phyloP scores from a whole-genome alignment of 1,140 invertebrate genomes.

The Psilanteris sp. region DNA sequence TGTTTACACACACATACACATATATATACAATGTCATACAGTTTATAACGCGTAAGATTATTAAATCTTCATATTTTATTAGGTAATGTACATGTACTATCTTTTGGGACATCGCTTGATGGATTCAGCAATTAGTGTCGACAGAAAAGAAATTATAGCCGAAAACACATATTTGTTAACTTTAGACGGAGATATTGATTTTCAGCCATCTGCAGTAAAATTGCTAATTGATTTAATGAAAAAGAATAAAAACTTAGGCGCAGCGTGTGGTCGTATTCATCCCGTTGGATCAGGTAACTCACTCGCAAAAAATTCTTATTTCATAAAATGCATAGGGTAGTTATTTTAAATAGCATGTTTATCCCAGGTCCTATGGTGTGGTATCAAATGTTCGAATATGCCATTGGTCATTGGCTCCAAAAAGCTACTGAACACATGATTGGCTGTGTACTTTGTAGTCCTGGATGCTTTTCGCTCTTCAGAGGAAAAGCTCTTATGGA shows the following conservation, averaged over 20 bases:
- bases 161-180: conserved; percentile 98
- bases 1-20: too few species aligned
- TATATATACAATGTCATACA: too few species aligned
- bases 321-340: too few species aligned
- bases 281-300: conserved; percentile 93
- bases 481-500: conserved; percentile 98
- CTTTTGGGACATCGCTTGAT: conserved; percentile 95
- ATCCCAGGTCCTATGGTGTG: conserved; percentile 95
- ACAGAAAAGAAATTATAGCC: conserved; percentile 95
- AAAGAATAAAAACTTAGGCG: conserved; percentile 98
- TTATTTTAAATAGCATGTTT: too few species aligned
- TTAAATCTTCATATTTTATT: too few species aligned
- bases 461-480: conserved; percentile 99
- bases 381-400: conserved; percentile 99
- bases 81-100: conserved; percentile 99
- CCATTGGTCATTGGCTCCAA: conserved; percentile 99
- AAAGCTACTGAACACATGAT: conserved; percentile 99
- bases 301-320: too few species aligned
- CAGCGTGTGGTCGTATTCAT: conserved; percentile 98
- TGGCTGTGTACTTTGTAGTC: conserved; percentile 98
- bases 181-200: conserved; percentile 98
- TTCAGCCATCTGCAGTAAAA: conserved; percentile 96
- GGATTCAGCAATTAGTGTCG: conserved; percentile 95
- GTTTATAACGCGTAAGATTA: too few species aligned
- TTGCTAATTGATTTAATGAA: conserved; percentile 98